Percentiles rank a stretch among this genome's conserved stretches.
phyloP scores from a whole-genome alignment of 2,113 vertebrate genomes.

The Triplophysa rosa region DNA sequence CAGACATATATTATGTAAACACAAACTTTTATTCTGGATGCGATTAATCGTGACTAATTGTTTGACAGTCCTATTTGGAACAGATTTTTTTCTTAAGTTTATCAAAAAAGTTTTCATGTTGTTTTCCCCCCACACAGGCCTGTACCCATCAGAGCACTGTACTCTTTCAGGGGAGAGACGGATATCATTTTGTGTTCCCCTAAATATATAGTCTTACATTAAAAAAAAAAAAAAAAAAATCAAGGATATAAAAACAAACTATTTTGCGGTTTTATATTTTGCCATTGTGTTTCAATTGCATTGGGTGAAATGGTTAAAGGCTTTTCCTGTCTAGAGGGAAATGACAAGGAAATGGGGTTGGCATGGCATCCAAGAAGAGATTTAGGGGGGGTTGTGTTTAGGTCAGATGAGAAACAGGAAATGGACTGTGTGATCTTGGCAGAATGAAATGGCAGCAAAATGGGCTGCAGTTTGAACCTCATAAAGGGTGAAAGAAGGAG shows the following conservation, averaged over 20 bases:
- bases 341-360: slow-evolving; percentile 13
- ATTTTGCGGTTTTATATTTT: background rate
- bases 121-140: background rate
- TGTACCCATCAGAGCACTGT: background rate
- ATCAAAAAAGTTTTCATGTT: too few relatives aligned
- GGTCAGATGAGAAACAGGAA: background rate
- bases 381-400: background rate
- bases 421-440: background rate
- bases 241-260: background rate
- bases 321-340: background rate
- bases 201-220: too few relatives aligned
- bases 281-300: background rate
- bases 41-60: too few relatives aligned
- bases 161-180: too few relatives aligned
- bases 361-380: slow-evolving; percentile 9
- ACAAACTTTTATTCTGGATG: too few relatives aligned
- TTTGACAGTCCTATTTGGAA: too few relatives aligned
- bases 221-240: too few relatives aligned
- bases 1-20: too few relatives aligned
- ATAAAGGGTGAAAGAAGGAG: background rate
- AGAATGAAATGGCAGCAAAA: slow-evolving; percentile 26
- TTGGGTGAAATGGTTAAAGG: background rate
- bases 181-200: too few relatives aligned
- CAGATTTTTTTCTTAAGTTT: background rate
- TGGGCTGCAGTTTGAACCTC: background rate